Evolutionary conservation across 2,113 vertebrate genomes (phyloP), one percentile per base, ranked within the genome.

Genomic region (Setophaga coronata): DNA sequence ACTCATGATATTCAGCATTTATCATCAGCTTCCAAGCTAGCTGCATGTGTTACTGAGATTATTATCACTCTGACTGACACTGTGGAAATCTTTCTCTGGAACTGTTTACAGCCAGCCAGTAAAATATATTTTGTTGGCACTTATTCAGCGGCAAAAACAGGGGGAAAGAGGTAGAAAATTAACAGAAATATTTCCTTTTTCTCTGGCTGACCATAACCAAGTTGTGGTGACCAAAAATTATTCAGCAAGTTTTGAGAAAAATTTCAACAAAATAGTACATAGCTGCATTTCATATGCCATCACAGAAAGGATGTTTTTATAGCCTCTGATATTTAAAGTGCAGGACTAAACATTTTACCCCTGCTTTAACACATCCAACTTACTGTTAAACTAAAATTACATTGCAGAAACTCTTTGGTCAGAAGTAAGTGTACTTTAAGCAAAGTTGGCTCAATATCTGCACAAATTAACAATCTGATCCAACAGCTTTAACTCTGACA

Each of bases 231-330:
- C 12, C 21, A 72, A 80, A 47, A 85, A 48, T 86, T 89, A 65
- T 65, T 84, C 60, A 82, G 48, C 23, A 76, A 54, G 28, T 83
- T 96, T 93, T 92, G 45, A 92, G 89, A 87, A 40, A 70, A 81
- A 84, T 83, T 69, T 72, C 71, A 93, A 54, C n/a, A 29, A 95
- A 92, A 88, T 70, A 57, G 64, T 61, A 78, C 45, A 14, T 9
- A 76, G 47, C 65, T 90, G 92, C 24, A 69, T 95, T 96, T 70
- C 79, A 34, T 76, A 88, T 92, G 69, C 48, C 21, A 58, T 24
- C 43, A 61, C 8, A 33, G 43, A 86, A 93, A 67, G 43, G 85
- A 61, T 23, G 21, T 19, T 90, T 80, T 53, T 20, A 42, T 25
- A 40, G 6, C 42, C 23, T 82, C 51, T 72, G n/a, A 40, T 56